phyloP scores from a whole-genome alignment of 2,797 vertebrate genomes.

The Ptychadena robeensis region DNA sequence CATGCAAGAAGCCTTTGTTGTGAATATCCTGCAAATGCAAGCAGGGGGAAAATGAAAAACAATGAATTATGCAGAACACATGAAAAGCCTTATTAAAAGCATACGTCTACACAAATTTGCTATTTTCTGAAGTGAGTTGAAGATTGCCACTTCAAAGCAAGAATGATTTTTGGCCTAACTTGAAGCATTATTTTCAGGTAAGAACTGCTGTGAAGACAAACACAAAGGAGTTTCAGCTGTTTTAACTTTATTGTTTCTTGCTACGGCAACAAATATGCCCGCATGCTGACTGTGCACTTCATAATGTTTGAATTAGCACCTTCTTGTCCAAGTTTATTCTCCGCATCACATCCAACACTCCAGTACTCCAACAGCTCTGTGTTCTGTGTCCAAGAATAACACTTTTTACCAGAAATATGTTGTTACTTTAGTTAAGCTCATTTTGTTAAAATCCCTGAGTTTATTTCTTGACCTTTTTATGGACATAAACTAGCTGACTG shows the following conservation, averaged over 20 bases:
- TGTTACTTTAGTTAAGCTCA: neutral
- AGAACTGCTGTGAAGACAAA: slow-evolving; percentile 31
- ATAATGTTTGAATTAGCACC: neutral
- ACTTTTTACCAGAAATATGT: neutral
- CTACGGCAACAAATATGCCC: slow-evolving; percentile 11
- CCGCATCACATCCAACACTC: neutral
- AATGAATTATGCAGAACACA: slow-evolving; percentile 47
- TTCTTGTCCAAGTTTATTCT: neutral
- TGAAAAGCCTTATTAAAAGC: slow-evolving; percentile 51
- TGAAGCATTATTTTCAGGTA: slow-evolving; percentile 41
- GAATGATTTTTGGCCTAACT: slow-evolving; percentile 33
- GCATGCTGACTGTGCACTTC: slow-evolving; percentile 18
- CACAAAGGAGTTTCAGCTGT: slow-evolving; percentile 21
- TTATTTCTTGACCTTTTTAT: no score
- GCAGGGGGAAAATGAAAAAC: slow-evolving; percentile 34
- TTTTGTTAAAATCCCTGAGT: neutral
- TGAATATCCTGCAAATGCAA: slow-evolving; percentile 33
- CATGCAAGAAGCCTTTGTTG: slow-evolving; percentile 33
- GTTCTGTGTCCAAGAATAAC: neutral
- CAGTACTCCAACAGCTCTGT: neutral
- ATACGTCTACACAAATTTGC: slow-evolving; percentile 42
- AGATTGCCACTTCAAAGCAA: slow-evolving; percentile 44
- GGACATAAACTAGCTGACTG: no score
- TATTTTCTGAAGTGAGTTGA: slow-evolving; percentile 33
- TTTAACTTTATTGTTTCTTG: slow-evolving; percentile 20